These are phyloP conservation scores for Pollenia labialis DNA, from an alignment of 2,888 invertebrate genomes.

Conservation along the genomic window DNA sequence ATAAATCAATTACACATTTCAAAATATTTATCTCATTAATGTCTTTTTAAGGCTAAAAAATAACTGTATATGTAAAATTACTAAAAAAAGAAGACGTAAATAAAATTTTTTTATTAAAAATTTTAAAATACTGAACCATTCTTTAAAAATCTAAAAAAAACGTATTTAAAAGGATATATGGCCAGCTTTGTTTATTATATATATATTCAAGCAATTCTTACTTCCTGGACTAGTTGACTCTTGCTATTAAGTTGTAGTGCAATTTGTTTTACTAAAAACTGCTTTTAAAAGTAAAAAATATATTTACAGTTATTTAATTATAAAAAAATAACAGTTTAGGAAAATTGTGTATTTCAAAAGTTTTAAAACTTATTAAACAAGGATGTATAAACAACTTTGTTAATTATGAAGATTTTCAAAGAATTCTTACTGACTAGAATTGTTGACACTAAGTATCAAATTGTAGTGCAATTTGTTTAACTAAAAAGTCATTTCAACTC, in stretches of 20 bases:
- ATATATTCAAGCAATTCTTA: not conserved
- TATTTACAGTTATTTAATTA: too few relatives aligned
- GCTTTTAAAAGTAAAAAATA: too few relatives aligned
- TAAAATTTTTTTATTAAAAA: not conserved
- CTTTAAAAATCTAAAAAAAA: too few relatives aligned
- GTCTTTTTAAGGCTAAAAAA: not conserved
- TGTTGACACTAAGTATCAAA: not conserved
- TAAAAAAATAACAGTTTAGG: too few relatives aligned
- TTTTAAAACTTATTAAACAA: too few relatives aligned
- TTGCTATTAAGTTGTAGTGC: not conserved
- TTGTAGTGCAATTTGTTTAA: not conserved
- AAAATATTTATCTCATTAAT: conserved; percentile 37
- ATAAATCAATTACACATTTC: conserved; percentile 53
- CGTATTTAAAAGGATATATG: conserved; percentile 46
- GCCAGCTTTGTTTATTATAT: not conserved
- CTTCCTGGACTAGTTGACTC: too few relatives aligned
- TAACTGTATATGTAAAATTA: not conserved
- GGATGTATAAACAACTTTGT: not conserved
- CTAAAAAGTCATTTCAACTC: too few relatives aligned
- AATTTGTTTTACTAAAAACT: too few relatives aligned
- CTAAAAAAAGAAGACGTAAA: not conserved
- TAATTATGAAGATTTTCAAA: not conserved
- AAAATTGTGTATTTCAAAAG: too few relatives aligned
- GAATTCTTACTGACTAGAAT: not conserved
- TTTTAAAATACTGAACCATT: not conserved